These are phyloP conservation scores for Blomia tropicalis DNA, from an alignment of 2,888 invertebrate species.

Conservation along the genomic window DNA sequence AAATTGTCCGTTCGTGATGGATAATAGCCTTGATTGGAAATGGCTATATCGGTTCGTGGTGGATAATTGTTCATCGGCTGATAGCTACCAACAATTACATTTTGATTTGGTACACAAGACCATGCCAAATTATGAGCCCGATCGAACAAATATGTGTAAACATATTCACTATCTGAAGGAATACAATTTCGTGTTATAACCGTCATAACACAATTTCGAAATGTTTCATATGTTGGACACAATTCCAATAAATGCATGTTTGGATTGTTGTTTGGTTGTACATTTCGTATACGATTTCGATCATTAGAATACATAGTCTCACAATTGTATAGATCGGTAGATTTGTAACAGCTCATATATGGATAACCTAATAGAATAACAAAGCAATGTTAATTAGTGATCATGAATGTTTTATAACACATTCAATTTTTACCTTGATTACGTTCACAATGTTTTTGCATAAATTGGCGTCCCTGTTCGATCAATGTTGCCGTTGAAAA, in stretches of 20 bases:
- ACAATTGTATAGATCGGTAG: too few species aligned
- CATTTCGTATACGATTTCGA: background rate
- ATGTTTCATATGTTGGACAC: slow-evolving; percentile 17
- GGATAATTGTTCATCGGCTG: background rate
- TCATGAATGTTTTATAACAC: too few species aligned
- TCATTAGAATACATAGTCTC: too few species aligned
- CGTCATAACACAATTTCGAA: slow-evolving; percentile 14
- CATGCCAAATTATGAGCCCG: slow-evolving; percentile 20
- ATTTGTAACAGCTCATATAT: too few species aligned
- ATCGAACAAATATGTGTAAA: slow-evolving; percentile 22
- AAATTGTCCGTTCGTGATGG: background rate
- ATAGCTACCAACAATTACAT: background rate
- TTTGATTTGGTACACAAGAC: slow-evolving; percentile 6
- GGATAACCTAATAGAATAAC: too few species aligned
- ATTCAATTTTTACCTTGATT: slow-evolving; percentile 19
- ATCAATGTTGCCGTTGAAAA: slow-evolving; percentile 7
- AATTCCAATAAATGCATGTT: background rate
- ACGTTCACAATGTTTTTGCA: slow-evolving; percentile 17
- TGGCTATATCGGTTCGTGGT: slow-evolving; percentile 4
- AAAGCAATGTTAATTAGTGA: too few species aligned
- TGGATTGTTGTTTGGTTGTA: background rate
- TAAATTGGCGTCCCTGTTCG: background rate
- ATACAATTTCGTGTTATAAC: slow-evolving; percentile 1
- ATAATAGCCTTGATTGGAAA: background rate
- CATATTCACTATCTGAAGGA: background rate